Evolutionary conservation across 2,888 invertebrate species (phyloP).

Genomic region (Polymixis lichenea): DNA sequence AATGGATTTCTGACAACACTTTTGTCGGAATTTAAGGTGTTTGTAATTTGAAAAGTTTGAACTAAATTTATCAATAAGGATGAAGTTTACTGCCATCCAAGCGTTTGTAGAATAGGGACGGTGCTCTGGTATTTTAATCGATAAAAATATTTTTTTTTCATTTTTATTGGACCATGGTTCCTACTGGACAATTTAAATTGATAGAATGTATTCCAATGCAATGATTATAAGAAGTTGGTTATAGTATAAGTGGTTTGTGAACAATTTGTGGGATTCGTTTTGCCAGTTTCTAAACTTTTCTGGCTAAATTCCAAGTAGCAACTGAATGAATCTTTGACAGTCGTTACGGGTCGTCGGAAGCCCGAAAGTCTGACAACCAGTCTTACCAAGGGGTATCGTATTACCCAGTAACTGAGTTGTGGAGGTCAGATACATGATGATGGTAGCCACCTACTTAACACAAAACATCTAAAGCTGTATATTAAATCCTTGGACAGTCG

Average conservation of each 20-base stretch:
- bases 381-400: too few species aligned
- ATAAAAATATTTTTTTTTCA: too few species aligned
- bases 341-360: too few species aligned
- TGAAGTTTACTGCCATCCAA: neutral
- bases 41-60: conserved; percentile 20
- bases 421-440: too few species aligned
- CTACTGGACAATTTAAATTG: too few species aligned
- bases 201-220: neutral
- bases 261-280: conserved; percentile 39
- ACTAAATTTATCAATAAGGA: neutral
- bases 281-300: conserved; percentile 51
- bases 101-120: neutral
- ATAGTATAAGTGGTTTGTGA: conserved; percentile 41
- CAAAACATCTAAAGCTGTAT: neutral
- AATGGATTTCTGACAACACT: neutral
- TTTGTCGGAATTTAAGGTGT: conserved; percentile 1
- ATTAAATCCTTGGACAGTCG: neutral
- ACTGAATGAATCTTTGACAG: too few species aligned
- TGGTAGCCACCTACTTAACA: neutral
- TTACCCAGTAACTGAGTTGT: too few species aligned
- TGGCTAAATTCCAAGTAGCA: conserved; percentile 1
- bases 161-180: too few species aligned
- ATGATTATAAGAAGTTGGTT: conserved; percentile 7
- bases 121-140: neutral
- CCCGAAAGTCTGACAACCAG: too few species aligned